Percentiles rank a stretch among this genome's conserved stretches.
Conservation (phyloP, 2,113 vertebrate genomes). For the Macquaria ambigua region DNA sequence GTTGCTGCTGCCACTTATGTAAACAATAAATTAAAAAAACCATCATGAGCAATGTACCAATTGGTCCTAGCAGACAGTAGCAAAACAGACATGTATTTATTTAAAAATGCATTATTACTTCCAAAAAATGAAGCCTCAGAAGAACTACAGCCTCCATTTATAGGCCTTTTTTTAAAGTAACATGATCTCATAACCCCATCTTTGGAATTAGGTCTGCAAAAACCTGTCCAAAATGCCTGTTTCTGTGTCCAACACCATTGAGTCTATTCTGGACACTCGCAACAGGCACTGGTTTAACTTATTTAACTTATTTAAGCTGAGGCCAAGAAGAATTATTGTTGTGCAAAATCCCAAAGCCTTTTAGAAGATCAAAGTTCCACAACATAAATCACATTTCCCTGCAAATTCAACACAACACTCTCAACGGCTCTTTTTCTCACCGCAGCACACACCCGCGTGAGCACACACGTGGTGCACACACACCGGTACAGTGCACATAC, state of each 20-base stretch:
- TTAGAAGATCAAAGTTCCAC: slow-evolving; percentile 85
- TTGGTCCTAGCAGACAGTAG: neutral
- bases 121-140: slow-evolving; percentile 6
- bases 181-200: slow-evolving; percentile 38
- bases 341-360: slow-evolving; percentile 83
- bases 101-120: slow-evolving; percentile 7
- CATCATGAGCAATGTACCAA: neutral
- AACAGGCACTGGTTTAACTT: slow-evolving; percentile 76
- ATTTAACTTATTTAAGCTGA: slow-evolving; percentile 77
- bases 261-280: slow-evolving; percentile 73
- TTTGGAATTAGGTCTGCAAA: slow-evolving; percentile 27
- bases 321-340: slow-evolving; percentile 83
- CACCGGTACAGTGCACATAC: slow-evolving; percentile 37
- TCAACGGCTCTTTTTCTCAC: slow-evolving; percentile 19
- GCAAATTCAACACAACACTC: slow-evolving; percentile 66
- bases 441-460: slow-evolving; percentile 10
- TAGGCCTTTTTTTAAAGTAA: slow-evolving; percentile 38
- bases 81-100: slow-evolving; percentile 8
- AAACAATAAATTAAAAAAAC: neutral
- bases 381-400: slow-evolving; percentile 80
- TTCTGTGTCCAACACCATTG: slow-evolving; percentile 60
- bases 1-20: neutral
- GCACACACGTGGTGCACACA: neutral
- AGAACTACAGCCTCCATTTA: slow-evolving; percentile 18
- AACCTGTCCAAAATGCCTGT: slow-evolving; percentile 23